These are phyloP conservation scores for Parapsyche elsis DNA, from an alignment of 1,140 invertebrate species.

Conservation along the genomic window DNA sequence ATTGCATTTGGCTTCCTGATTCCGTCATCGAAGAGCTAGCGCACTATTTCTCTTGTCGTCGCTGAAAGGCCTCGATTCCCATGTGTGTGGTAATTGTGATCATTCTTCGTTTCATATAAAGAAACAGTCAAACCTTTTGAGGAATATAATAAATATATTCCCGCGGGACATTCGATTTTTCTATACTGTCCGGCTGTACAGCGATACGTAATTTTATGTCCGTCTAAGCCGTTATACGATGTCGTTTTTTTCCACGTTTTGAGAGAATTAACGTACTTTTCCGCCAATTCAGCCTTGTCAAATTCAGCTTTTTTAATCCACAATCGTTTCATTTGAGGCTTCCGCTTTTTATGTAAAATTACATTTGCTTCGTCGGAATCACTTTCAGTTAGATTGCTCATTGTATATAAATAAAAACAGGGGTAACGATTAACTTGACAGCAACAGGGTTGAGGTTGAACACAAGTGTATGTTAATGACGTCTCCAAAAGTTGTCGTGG, in stretches of 20 bases:
- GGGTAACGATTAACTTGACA: too few relatives aligned
- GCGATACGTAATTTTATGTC: conserved; percentile 5
- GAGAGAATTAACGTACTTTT: not conserved
- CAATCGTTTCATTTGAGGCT: not conserved
- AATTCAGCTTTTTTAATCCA: not conserved
- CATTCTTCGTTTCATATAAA: not conserved
- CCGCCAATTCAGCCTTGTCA: not conserved
- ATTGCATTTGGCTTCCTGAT: conserved; percentile 7
- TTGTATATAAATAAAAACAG: too few relatives aligned
- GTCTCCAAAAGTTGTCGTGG: too few relatives aligned
- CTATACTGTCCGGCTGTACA: conserved; percentile 1
- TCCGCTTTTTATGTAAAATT: too few relatives aligned
- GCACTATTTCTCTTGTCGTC: not conserved
- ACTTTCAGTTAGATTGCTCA: too few relatives aligned
- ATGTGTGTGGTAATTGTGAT: not conserved
- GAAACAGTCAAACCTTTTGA: not conserved
- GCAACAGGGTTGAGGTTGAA: too few relatives aligned
- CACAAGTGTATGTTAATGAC: too few relatives aligned
- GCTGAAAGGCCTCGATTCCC: not conserved
- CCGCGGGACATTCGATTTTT: conserved; percentile 19
- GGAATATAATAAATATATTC: not conserved
- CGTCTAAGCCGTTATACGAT: not conserved
- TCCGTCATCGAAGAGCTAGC: not conserved
- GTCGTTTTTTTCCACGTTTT: conserved; percentile 3
- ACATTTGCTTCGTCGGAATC: too few relatives aligned